phyloP scores from a whole-genome alignment of 1,140 invertebrate genomes.

The Paramacrobiotus metropolitanus region DNA sequence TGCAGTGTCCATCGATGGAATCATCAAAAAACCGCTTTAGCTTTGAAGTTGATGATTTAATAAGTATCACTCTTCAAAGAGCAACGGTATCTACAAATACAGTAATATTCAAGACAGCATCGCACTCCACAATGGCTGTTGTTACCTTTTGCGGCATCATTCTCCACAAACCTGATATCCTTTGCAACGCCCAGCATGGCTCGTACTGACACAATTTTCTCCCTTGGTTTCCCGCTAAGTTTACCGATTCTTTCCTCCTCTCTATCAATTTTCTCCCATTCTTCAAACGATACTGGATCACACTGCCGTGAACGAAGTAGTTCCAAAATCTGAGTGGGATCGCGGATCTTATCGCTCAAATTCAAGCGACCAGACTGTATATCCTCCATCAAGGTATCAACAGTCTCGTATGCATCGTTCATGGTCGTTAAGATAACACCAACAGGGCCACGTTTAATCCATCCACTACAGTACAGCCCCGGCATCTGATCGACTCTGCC shows the following conservation, averaged over 20 bases:
- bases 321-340: conserved; percentile 30
- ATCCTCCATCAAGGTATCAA: conserved; percentile 40
- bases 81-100: too few relatives aligned
- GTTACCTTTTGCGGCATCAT: too few relatives aligned
- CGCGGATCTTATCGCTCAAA: conserved; percentile 27
- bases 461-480: conserved; percentile 71
- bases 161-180: background rate
- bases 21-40: too few relatives aligned
- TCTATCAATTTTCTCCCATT: conserved; percentile 63
- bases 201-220: conserved; percentile 37
- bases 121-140: too few relatives aligned
- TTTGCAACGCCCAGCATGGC: conserved; percentile 50
- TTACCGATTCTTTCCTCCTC: conserved; percentile 43
- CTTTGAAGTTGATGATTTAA: too few relatives aligned
- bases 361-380: conserved; percentile 24
- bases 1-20: too few relatives aligned
- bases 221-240: conserved; percentile 47
- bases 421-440: conserved; percentile 85
- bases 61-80: too few relatives aligned
- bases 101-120: too few relatives aligned
- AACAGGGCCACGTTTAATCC: conserved; percentile 65
- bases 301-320: conserved; percentile 15
- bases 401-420: conserved; percentile 59
- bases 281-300: conserved; percentile 42
- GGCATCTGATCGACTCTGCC: conserved; percentile 33